Conservation (phyloP, 1,140 invertebrate species). For the Anadara kagoshimensis region DNA sequence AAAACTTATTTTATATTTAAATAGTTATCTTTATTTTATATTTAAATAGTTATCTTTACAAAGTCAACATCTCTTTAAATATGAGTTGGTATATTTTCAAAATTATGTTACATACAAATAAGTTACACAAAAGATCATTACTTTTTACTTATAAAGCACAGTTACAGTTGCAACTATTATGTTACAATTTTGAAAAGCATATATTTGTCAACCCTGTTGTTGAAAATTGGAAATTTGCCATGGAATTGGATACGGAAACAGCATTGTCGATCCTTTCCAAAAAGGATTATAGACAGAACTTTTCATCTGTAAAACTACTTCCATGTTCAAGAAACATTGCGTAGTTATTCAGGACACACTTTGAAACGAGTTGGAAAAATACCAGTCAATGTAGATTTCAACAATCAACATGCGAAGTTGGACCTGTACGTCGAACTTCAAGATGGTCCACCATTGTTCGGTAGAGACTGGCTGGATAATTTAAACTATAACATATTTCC, state of each 20-base stretch:
- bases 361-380: conserved; percentile 18
- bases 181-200: too few species aligned
- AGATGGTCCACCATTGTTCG: conserved; percentile 29
- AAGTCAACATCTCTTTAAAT: too few species aligned
- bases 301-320: conserved; percentile 9
- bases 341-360: conserved; percentile 34
- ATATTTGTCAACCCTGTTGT: too few species aligned
- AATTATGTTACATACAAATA: too few species aligned
- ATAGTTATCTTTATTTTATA: too few species aligned
- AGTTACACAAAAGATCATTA: too few species aligned
- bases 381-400: conserved; percentile 26
- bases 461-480: conserved; percentile 38
- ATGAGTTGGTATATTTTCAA: too few species aligned
- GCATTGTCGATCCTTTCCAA: conserved; percentile 38
- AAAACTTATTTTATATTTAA: too few species aligned
- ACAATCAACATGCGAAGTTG: conserved; percentile 21
- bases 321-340: conserved; percentile 10
- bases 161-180: too few species aligned
- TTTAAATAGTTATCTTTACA: too few species aligned
- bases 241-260: conserved; percentile 46
- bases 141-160: too few species aligned
- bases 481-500: conserved; percentile 33
- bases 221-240: too few species aligned
- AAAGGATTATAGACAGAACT: conserved; percentile 12
- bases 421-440: conserved; percentile 33